phyloP scores from a whole-genome alignment of 2,113 vertebrate species.

The Pungitius pungitius region DNA sequence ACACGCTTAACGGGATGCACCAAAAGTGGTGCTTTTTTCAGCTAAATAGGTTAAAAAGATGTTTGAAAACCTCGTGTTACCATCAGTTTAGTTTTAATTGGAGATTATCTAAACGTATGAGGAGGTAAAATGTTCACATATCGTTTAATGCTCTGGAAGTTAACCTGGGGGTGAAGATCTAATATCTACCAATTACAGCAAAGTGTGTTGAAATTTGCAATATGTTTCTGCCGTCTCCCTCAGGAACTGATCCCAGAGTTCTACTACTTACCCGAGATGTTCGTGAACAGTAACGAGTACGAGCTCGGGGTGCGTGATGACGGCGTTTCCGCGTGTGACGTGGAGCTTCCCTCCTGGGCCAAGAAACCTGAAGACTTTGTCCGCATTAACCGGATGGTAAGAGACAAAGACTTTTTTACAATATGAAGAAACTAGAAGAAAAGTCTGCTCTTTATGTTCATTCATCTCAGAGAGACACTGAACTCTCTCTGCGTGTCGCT shows the following conservation, averaged over 20 bases:
- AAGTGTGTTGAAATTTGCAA: not conserved
- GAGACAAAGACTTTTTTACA: slow-evolving; percentile 16
- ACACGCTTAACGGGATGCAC: not conserved
- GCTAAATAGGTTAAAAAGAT: not conserved
- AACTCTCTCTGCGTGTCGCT: slow-evolving; percentile 30
- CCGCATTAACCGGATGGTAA: slow-evolving; percentile 98
- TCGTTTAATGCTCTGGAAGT: not conserved
- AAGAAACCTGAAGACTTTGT: slow-evolving; percentile 99
- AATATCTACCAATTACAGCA: not conserved
- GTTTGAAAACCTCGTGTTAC: not conserved
- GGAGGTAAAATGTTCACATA: not conserved
- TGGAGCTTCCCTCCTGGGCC: slow-evolving; percentile 95
- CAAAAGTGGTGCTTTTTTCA: not conserved
- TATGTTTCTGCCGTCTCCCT: not conserved
- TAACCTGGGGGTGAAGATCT: not conserved
- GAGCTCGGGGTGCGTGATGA: slow-evolving; percentile 92
- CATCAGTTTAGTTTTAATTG: not conserved
- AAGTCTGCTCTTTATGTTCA: not conserved
- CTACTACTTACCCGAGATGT: slow-evolving; percentile 99
- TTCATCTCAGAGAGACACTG: not conserved
- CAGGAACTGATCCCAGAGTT: slow-evolving; percentile 99
- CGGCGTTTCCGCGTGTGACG: slow-evolving; percentile 87
- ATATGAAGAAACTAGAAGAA: not conserved
- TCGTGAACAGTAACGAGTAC: slow-evolving; percentile 96
- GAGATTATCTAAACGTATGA: not conserved